Evolutionary conservation across 2,113 vertebrate species (phyloP), one percentile per base, ranked within the genome.

Genomic region (Psettodes erumei): DNA sequence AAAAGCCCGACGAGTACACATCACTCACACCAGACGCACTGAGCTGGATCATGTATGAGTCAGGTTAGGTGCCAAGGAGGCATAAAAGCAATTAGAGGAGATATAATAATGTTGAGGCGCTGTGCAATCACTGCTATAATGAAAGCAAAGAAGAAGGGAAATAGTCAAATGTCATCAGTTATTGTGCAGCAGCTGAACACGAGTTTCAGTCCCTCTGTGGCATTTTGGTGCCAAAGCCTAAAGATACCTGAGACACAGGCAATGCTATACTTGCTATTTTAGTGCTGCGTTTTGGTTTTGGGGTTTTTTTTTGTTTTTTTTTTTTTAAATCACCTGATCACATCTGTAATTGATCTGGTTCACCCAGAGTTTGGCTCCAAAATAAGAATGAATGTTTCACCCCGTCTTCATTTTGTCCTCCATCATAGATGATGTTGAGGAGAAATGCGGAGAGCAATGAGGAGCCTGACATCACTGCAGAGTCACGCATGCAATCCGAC

Each of bases 401-500:
- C 18, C 9, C 15, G 19, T 12, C 33, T 2, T 56, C 32, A 19
- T 37, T 58, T 35, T 58, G 32, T n/a, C 32, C 32, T 23, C 19
- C 25, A 33, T 67, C 27, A 33, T 9, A 67, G 45, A 40, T 19
- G 6, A 47, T 23, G 12, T 19, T 19, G 8, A 12, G 23, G 23
- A 38, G 19, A n/a, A 42, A 58, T 64, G 50, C 23, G 68, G 42
- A 27, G 19, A 8, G 55, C 19, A 47, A 68, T 18, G 19, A 13
- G 25, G 23, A 50, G 30, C 19, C 56, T 38, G 25, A 58, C 38
- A 5, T 75, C 37, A 53, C 73, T 47, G 58, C 45, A 58, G 48
- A 60, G 65, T 61, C 71, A 61, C 28, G 50, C 58, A 77, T 69
- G 38, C 8, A 15, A 66, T 67, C 27, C 38, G 25, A 30, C 18